Base-by-base conservation (phyloP, 2,113 vertebrate genomes). In the Pseudolaguvia tuberculata region DNA sequence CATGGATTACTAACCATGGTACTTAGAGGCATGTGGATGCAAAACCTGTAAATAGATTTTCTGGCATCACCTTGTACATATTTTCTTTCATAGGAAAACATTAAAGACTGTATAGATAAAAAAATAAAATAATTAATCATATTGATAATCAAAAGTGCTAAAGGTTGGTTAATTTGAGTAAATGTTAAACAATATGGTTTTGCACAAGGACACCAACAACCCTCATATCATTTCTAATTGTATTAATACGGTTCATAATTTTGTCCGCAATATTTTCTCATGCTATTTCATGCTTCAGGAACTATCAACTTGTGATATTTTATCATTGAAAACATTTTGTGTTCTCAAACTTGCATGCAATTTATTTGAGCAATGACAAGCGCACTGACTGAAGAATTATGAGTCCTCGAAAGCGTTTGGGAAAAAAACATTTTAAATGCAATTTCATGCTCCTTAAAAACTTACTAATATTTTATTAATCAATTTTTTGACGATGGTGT, bases 391-490 rank as follows among this genome's bases (percentile, higher is more conserved):
- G 55, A 75, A 85, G 78, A 77, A 81, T 75, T 71, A 66, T 75
- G 51, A 75, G 77, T 86, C 68, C 61, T 59, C 73, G 67, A 76
- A 85, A 84, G 62, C 73, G 63, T 55, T 81, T 50, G 52, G 83
- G 87, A 42, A 69, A 89, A 87, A 82, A 83, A n/a, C n/a, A n/a
- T n/a, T n/a, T n/a, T n/a, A n/a, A 70, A 89, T 83, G 76, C 82
- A 88, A 88, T 89, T 88, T 87, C 86, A 90, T 88, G 88, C 86
- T 82, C 76, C 78, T 88, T 86, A 84, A 86, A 78, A 85, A 83
- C 80, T 76, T 59, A 80, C 86, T 85, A 72, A 84, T 82, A 84
- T 86, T 87, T 83, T 80, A n/a, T n/a, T n/a, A n/a, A n/a, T n/a
- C n/a, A n/a, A n/a, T n/a, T n/a, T n/a, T n/a, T n/a, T n/a, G n/a